Base-by-base conservation (phyloP, 2,113 vertebrate species). In the Pomatostomus ruficeps region DNA sequence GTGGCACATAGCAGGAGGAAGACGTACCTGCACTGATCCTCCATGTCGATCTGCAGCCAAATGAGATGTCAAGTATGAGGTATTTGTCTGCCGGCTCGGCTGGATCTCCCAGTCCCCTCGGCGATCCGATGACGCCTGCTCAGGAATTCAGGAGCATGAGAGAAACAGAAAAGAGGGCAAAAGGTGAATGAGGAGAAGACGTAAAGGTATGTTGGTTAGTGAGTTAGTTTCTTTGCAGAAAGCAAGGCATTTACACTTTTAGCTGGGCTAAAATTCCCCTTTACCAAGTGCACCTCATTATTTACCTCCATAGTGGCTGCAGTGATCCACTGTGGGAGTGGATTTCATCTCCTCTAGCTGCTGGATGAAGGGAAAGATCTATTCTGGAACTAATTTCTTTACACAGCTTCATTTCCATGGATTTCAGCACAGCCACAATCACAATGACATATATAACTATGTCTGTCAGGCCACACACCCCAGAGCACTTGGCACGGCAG, bases 91-190 rank as follows among this genome's bases (percentile, higher is more conserved):
- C 87, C 99, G 99, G 97, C 98, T 98, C 36, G 99, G 99, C 97
- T 99, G 99, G 95, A 99, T 98, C 97, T 99, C 99, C 99, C 99
- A 99, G 66, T 99, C 99, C 98, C 99, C 99, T 98, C 99, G 98
- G 97, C 99, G 99, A 95, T 99, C 99, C 29, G 99, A 98, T 10
- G 98, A 97, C 1, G 98, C 98, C 99, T 99, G 98, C 97, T 97
- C 95, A 93, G 82, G 88, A 66, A 75, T 96, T 95, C 91, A 89
- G 89, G 91, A 96, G 97, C 95, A 95, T 4, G 68, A 96, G 89
- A 97, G 97, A 95, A 93, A 97, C 48, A 97, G 40, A 97, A 18
- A 81, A 95, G 91, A 97, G 94, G 81, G 88, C 72, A 97, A 85
- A 96, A 97, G 68, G 65, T 97, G 70, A 98, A 97, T 73, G 95